Conservation (phyloP, 2,888 invertebrate genomes). For the Rhagophthalmus giganteus region DNA sequence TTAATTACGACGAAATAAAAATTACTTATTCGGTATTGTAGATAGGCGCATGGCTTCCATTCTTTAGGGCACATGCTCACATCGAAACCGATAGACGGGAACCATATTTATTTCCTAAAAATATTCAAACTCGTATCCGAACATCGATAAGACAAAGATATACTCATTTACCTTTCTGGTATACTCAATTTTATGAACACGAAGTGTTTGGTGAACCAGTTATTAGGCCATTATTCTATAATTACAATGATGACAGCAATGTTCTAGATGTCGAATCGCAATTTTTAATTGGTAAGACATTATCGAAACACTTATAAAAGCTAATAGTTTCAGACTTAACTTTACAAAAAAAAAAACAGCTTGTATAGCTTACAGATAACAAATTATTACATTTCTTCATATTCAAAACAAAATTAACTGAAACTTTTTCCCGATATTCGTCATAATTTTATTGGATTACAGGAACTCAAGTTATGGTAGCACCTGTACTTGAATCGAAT, state of each 20-base stretch:
- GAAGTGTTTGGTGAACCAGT: constrained; percentile 80
- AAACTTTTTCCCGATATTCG: no score
- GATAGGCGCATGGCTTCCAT: constrained; percentile 89
- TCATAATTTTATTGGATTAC: no score
- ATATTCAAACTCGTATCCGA: constrained; percentile 61
- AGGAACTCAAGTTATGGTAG: constrained; percentile 76
- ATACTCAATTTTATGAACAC: constrained; percentile 88
- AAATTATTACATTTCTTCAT: no score
- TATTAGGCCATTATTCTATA: constrained; percentile 84
- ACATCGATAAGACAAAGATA: constrained; percentile 75
- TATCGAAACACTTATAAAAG: no score
- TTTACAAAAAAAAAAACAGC: no score
- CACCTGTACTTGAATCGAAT: constrained; percentile 78
- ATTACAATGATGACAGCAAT: constrained; percentile 80
- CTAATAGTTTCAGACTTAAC: no score
- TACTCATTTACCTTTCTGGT: constrained; percentile 85
- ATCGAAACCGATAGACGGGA: constrained; percentile 92
- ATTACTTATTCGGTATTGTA: no score
- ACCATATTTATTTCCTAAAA: constrained; percentile 86
- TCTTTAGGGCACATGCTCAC: constrained; percentile 94
- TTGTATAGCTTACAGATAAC: no score
- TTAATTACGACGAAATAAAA: no score
- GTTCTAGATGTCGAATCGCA: constrained; percentile 80
- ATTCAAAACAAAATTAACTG: no score
- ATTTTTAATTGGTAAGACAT: constrained; percentile 77